A percentile compares a stretch with the other conserved stretches of the same genome.
These are phyloP conservation scores for Leptonema lineaticorne DNA, from an alignment of 1,140 invertebrate genomes.

Conservation along the genomic window DNA sequence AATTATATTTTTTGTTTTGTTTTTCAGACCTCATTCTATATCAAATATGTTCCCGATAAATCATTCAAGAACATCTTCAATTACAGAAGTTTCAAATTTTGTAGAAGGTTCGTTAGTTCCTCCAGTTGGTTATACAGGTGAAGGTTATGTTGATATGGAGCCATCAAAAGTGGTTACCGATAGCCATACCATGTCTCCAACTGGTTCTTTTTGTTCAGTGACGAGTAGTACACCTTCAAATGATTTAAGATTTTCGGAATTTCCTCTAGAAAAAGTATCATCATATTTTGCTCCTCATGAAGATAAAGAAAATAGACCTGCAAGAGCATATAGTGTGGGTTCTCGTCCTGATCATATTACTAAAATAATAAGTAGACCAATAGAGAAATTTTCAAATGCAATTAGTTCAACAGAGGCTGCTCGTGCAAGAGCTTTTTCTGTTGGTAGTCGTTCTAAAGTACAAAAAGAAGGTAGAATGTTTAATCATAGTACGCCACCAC, in stretches of 20 bases:
- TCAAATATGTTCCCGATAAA: slow-evolving; percentile 42
- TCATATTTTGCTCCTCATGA: slow-evolving; percentile 64
- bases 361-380: slow-evolving; percentile 42
- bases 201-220: slow-evolving; percentile 67
- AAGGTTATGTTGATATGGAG: slow-evolving; percentile 70
- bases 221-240: slow-evolving; percentile 64
- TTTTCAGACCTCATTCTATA: slow-evolving; percentile 43
- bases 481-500: slow-evolving; percentile 45
- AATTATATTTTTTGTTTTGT: background rate
- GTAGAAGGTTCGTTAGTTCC: slow-evolving; percentile 45
- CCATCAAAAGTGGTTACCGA: slow-evolving; percentile 56
- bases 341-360: slow-evolving; percentile 64
- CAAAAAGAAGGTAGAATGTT: slow-evolving; percentile 43
- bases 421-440: slow-evolving; percentile 68
- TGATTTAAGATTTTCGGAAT: slow-evolving; percentile 59
- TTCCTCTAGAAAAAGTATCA: slow-evolving; percentile 66
- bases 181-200: slow-evolving; percentile 64
- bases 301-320: slow-evolving; percentile 63
- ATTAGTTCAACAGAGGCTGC: slow-evolving; percentile 46
- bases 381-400: slow-evolving; percentile 41
- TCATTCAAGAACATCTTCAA: slow-evolving; percentile 42
- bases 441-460: slow-evolving; percentile 65
- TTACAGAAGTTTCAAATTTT: slow-evolving; percentile 32
- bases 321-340: slow-evolving; percentile 84
- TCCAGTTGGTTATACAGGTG: slow-evolving; percentile 48